A percentile compares a stretch with the other conserved stretches of the same genome.
phyloP scores from a whole-genome alignment of 2,113 vertebrate genomes.

The Saccopteryx leptura region DNA sequence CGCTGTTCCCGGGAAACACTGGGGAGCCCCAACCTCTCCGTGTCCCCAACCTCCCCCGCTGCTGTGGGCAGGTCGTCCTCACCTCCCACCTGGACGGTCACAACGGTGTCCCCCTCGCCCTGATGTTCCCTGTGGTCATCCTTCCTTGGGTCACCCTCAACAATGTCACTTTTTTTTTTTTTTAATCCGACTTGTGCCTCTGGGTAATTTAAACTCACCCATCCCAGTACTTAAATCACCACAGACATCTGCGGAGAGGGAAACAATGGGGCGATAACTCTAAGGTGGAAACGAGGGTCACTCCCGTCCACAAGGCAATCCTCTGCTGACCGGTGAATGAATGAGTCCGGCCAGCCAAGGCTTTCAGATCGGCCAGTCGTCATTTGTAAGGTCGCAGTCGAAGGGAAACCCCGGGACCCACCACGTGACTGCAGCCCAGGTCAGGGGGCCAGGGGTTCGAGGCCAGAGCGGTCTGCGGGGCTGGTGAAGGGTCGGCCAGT shows the following conservation, averaged over 20 bases:
- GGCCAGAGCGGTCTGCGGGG: too few relatives aligned
- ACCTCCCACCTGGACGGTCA: rapidly evolving
- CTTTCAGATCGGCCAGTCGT: neutral
- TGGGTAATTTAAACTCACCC: neutral
- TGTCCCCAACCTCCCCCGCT: rapidly evolving
- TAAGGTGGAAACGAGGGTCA: neutral
- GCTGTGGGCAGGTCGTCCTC: neutral
- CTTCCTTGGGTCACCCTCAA: neutral
- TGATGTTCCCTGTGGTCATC: neutral
- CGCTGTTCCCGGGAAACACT: neutral
- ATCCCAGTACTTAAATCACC: neutral
- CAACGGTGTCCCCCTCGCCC: too few relatives aligned
- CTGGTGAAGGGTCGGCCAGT: too few relatives aligned
- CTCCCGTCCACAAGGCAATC: too few relatives aligned
- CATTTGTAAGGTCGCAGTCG: too few relatives aligned
- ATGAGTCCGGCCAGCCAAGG: neutral
- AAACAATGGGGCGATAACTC: neutral
- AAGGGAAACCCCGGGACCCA: too few relatives aligned
- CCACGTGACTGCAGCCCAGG: too few relatives aligned
- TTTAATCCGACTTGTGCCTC: neutral
- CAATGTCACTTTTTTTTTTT: neutral
- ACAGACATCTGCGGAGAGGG: neutral
- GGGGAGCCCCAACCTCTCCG: rapidly evolving
- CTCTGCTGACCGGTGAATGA: neutral
- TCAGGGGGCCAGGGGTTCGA: too few relatives aligned